These are phyloP conservation scores for Eonycteris spelaea DNA, from an alignment of 2,113 vertebrate species.

Conservation along the genomic window DNA sequence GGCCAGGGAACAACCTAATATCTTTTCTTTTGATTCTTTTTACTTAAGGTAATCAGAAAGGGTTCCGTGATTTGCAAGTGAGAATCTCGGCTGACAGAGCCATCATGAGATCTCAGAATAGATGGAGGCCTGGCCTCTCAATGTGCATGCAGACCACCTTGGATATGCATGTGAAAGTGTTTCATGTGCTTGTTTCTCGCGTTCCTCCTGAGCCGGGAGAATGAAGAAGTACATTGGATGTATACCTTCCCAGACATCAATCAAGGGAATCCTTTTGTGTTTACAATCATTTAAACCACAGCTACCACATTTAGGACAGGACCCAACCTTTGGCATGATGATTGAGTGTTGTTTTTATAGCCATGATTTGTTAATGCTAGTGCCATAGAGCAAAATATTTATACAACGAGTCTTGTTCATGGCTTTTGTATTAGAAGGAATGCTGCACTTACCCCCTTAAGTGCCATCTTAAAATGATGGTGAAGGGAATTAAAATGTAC, in stretches of 20 bases:
- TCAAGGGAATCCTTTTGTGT: slow-evolving; percentile 47
- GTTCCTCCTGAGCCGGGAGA: not conserved
- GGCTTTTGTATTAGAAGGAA: slow-evolving; percentile 67
- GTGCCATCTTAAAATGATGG: slow-evolving; percentile 47
- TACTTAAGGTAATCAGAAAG: not conserved
- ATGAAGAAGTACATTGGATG: slow-evolving; percentile 19
- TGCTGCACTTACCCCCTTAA: slow-evolving; percentile 53
- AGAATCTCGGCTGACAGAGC: not conserved
- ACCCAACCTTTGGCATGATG: not conserved
- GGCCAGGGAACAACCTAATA: not conserved
- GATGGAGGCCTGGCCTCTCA: not conserved
- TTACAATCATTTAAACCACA: slow-evolving; percentile 60
- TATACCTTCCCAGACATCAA: not conserved
- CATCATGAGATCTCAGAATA: slow-evolving; percentile 40
- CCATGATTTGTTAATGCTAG: slow-evolving; percentile 51
- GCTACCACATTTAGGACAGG: slow-evolving; percentile 55
- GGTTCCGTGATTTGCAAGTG: not conserved
- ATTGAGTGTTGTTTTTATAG: slow-evolving; percentile 51
- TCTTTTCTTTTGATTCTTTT: not conserved
- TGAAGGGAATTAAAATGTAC: slow-evolving; percentile 25
- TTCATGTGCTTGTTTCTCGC: not conserved
- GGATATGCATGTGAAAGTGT: not conserved
- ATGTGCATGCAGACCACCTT: too few relatives aligned
- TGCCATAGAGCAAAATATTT: slow-evolving; percentile 67
- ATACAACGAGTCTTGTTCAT: slow-evolving; percentile 46